These are phyloP conservation scores for Lycia hirtaria DNA, from an alignment of 2,888 invertebrate species.

Conservation along the genomic window DNA sequence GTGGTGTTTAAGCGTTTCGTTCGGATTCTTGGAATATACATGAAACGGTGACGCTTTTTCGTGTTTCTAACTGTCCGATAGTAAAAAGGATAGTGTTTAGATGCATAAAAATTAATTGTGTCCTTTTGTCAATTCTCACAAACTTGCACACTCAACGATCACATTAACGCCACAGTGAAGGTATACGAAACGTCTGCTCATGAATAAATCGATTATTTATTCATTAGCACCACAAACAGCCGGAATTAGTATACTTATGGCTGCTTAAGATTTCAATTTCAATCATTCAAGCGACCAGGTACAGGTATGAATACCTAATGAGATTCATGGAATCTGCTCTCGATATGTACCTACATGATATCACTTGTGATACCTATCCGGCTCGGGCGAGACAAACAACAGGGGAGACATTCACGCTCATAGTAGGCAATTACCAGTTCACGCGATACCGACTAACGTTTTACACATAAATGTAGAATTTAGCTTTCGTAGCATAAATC, in stretches of 20 bases:
- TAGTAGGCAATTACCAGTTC: neutral
- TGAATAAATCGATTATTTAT: constrained; percentile 26
- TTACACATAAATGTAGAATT: neutral
- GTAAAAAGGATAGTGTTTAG: too few relatives aligned
- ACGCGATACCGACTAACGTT: neutral
- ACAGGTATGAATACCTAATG: constrained; percentile 22
- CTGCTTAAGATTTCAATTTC: constrained; percentile 23
- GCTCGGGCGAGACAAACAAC: neutral
- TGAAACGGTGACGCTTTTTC: too few relatives aligned
- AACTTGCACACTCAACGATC: too few relatives aligned
- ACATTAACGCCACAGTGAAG: constrained; percentile 11
- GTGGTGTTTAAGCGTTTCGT: too few relatives aligned
- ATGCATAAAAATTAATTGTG: too few relatives aligned
- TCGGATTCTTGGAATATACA: too few relatives aligned
- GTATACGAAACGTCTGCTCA: constrained; percentile 27
- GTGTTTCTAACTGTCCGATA: too few relatives aligned
- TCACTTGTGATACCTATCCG: neutral
- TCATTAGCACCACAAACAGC: constrained; percentile 20
- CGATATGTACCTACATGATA: constrained; percentile 8
- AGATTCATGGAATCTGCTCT: constrained; percentile 18
- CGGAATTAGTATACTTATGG: constrained; percentile 14
- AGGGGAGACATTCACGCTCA: neutral
- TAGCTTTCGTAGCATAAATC: too few relatives aligned
- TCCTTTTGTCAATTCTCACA: too few relatives aligned
- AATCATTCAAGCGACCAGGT: constrained; percentile 14